Evolutionary conservation across 2,113 vertebrate species (phyloP).

Genomic region (Ploceus nigricollis): DNA sequence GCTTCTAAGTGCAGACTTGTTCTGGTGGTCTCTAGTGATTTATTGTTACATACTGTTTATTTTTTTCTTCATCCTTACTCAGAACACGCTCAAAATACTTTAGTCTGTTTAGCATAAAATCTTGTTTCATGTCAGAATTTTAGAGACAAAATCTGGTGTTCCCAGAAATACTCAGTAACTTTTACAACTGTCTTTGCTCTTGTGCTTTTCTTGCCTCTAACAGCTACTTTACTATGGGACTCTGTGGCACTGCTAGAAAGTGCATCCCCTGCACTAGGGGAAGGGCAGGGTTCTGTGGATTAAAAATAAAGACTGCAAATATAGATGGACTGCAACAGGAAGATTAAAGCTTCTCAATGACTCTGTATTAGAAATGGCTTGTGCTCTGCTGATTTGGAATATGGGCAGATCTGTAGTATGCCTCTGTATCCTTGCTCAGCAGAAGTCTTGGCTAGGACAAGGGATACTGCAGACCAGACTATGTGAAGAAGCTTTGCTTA

Average conservation of each 20-base stretch:
- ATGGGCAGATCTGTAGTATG: background rate
- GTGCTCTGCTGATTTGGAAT: background rate
- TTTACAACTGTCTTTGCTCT: background rate
- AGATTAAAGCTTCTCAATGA: background rate
- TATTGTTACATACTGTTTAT: background rate
- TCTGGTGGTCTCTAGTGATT: background rate
- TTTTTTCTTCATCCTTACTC: background rate
- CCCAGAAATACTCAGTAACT: background rate
- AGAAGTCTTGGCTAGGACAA: background rate
- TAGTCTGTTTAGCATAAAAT: background rate
- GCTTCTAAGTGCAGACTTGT: background rate
- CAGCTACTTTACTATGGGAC: background rate
- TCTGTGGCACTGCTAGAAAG: background rate
- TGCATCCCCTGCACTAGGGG: background rate
- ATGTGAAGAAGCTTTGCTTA: background rate
- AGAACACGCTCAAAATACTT: background rate
- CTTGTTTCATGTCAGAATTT: background rate
- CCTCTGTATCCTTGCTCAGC: background rate
- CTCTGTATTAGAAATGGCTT: background rate
- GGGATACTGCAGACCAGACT: background rate
- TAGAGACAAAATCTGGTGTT: background rate
- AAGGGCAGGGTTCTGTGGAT: background rate
- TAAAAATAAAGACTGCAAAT: background rate
- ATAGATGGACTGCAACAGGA: background rate
- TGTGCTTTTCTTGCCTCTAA: background rate